Conservation (phyloP, 2,888 invertebrate genomes). For the Andrena chrysosceles region DNA sequence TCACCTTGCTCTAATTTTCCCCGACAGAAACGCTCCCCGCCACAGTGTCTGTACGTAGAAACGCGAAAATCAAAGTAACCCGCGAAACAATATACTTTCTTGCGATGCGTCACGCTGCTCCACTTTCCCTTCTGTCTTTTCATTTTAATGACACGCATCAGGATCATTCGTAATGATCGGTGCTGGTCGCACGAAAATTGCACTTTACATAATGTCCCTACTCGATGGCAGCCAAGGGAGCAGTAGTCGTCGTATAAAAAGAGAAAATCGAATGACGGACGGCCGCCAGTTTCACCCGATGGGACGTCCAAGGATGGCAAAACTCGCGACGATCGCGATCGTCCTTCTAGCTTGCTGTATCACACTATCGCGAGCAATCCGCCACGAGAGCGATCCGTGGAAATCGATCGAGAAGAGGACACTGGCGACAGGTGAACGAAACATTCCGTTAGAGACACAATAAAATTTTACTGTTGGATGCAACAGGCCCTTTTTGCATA, state of each 20-base stretch:
- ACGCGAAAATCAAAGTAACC: slow-evolving; percentile 64
- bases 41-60: slow-evolving; percentile 19
- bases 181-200: slow-evolving; percentile 58
- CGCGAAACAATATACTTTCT: slow-evolving; percentile 70
- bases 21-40: slow-evolving; percentile 21
- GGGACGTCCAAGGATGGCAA: slow-evolving; percentile 65
- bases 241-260: slow-evolving; percentile 68
- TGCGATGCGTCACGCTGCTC: slow-evolving; percentile 62
- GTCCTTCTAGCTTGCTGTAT: slow-evolving; percentile 53
- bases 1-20: slow-evolving; percentile 40
- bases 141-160: slow-evolving; percentile 71
- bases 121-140: slow-evolving; percentile 72
- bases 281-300: slow-evolving; percentile 66
- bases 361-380: slow-evolving; percentile 39
- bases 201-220: slow-evolving; percentile 68
- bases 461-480: too few relatives aligned
- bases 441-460: not conserved
- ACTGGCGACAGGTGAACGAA: slow-evolving; percentile 58
- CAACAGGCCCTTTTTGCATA: not conserved
- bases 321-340: slow-evolving; percentile 58
- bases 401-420: slow-evolving; percentile 30
- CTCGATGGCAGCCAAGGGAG: slow-evolving; percentile 3
- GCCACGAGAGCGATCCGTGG: slow-evolving; percentile 21
- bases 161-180: slow-evolving; percentile 61
- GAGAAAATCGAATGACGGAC: slow-evolving; percentile 49